phyloP scores from a whole-genome alignment of 2,888 invertebrate species.

The Machimus rusticus region DNA sequence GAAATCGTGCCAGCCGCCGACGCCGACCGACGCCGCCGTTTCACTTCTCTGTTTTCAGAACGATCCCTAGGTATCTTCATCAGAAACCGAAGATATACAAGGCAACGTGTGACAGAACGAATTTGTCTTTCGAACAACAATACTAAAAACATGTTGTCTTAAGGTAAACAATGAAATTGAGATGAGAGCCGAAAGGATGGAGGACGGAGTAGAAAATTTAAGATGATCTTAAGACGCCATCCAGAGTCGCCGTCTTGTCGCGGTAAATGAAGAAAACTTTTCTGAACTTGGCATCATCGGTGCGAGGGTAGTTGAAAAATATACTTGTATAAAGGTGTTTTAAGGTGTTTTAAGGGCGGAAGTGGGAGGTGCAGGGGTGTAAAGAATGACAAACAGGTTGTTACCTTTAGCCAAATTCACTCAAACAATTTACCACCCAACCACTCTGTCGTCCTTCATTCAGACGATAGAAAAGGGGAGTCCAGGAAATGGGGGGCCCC shows the following conservation, averaged over 20 bases:
- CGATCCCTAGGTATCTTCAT: neutral
- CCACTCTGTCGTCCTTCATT: neutral
- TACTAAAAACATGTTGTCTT: slow-evolving; percentile 22
- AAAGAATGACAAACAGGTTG: neutral
- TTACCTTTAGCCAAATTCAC: slow-evolving; percentile 10
- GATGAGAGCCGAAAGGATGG: neutral
- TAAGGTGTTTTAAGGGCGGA: neutral
- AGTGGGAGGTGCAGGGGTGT: neutral
- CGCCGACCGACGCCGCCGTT: neutral
- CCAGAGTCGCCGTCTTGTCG: neutral
- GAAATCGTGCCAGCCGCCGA: neutral
- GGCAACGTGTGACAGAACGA: slow-evolving; percentile 22
- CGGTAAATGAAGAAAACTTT: neutral
- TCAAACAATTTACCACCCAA: neutral
- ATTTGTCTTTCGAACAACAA: slow-evolving; percentile 24
- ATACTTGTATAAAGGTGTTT: neutral
- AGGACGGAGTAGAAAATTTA: neutral
- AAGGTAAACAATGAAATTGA: slow-evolving; percentile 22
- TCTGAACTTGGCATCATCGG: neutral
- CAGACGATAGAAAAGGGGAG: neutral
- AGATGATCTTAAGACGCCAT: neutral
- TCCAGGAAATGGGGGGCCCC: neutral
- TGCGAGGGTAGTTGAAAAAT: neutral
- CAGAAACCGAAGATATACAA: neutral
- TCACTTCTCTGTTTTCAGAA: neutral